Evolutionary conservation across 2,888 invertebrate species (phyloP), one percentile per base, ranked within the genome.

Genomic region (Athalia circularis): DNA sequence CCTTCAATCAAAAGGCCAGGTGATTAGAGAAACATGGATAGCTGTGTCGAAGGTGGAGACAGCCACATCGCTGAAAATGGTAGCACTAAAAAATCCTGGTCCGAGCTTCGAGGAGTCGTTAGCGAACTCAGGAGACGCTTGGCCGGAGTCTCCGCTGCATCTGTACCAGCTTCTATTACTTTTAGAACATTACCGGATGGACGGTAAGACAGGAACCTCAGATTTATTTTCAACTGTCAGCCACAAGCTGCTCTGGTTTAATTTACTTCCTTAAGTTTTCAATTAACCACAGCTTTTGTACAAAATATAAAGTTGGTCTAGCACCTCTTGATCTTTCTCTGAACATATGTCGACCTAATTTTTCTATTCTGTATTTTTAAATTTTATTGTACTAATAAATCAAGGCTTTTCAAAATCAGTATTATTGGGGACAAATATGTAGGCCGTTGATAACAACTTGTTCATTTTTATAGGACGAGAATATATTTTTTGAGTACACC

Each of bases 401-500:
- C n/a, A 7, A 52, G 45, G 45, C 8, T 29, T 43, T 43, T 7
- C 29, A 6, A n/a, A 0, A 7, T 8, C 13, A 62, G 29, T 29
- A 29, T 29, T 29, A 29, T 29, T 29, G 1, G 29, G 29, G 29
- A 29, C 29, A 29, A 29, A 29, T 29, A 29, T 29, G 29, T 29
- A 29, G 29, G 29, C 29, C 2, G 29, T 6, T 59, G n/a, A 72
- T 61, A 13, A 6, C 29, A 54, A 8, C n/a, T 54, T 8, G 5
- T 3, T 29, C 15, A 5, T 8, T 8, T 57, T 59, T 83, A 4
- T 70, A 94, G 95, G 84, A 96, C 94, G 9, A 93, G 97, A 86
- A 94, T 98, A 85, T 98, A 98, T 90, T 98, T 98, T 89, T 92
- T 98, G 80, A 95, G 97, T 84, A 96, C 96, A 43, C 96, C 96